Conservation (phyloP, 2,797 vertebrate genomes). For the Sardinella longiceps region DNA sequence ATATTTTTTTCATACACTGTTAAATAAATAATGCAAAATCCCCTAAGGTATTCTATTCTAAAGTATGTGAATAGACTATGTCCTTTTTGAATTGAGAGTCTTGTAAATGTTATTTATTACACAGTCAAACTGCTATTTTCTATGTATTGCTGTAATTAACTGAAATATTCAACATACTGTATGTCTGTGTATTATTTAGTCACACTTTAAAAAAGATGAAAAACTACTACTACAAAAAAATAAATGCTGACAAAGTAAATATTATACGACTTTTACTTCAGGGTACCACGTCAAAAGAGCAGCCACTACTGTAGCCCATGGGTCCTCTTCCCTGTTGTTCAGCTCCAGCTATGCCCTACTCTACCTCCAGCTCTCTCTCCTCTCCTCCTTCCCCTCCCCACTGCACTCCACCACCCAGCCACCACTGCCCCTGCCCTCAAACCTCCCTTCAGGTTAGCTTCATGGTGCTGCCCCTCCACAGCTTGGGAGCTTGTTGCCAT, state of each 20-base stretch:
- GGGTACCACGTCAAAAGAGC: not conserved
- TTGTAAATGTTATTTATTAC: not conserved
- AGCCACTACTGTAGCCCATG: not conserved
- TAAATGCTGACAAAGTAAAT: slow-evolving; percentile 5
- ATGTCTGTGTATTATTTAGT: not conserved
- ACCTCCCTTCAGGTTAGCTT: slow-evolving; percentile 18
- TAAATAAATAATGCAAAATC: not conserved
- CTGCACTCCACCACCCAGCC: not conserved
- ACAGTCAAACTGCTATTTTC: not conserved
- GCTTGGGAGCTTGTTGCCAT: slow-evolving; percentile 24
- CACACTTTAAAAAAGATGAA: not conserved
- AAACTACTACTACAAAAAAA: not conserved
- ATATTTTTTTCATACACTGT: not conserved
- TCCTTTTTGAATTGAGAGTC: not conserved
- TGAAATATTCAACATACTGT: not conserved
- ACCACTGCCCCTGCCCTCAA: not conserved
- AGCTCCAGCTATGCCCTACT: not conserved
- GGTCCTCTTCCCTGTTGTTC: not conserved
- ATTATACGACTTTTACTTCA: not conserved
- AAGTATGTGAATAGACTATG: not conserved
- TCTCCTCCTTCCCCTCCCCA: not conserved
- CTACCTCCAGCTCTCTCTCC: not conserved
- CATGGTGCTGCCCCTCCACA: not conserved
- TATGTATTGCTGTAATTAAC: not conserved
- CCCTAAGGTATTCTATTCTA: not conserved